Evolutionary conservation across 2,888 invertebrate genomes (phyloP), one percentile per base, ranked within the genome.

Genomic region (Buathra laborator): DNA sequence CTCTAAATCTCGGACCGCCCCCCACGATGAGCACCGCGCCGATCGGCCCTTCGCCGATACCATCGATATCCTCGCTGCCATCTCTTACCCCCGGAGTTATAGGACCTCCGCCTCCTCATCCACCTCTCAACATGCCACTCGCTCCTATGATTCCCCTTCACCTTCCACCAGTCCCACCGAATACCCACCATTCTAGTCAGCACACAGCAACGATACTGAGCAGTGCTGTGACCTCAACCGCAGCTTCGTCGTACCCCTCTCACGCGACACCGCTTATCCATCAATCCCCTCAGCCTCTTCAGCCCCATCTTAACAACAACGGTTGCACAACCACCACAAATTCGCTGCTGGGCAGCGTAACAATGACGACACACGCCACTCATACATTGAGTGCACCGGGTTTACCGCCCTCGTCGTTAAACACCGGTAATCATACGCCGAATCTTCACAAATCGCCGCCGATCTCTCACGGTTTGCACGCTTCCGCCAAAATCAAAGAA

Each of bases 241-340:
- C 84, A 79, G 84, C 87, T 59, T 83, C 87, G 29, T 68, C 82
- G 6, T 89, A 89, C 71, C 87, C 88, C 46, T n/a, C 81, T 4
- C 87, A 87, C 48, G 83, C 83, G 5, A 32, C 76, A 2, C 56
- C 74, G 10, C 59, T 66, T 29, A 72, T 84, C 12, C 86, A 85
- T 56, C 88, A 86, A n/a, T 78, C 81, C 24, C 87, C 70, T 4
- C 81, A 83, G 43, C 78, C 80, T 16, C 75, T 67, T 19, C 90
- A 75, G 87, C 87, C 85, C 87, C 81, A 87, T 85, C 87, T 72
- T 84, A 88, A 72, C 83, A 91, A 48, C 89, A 89, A 81, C 66
- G 94, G 93, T 93, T 95, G 94, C 93, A 94, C 95, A 93, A 93
- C 92, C 92, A 90, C 94, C 92, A 91, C 94, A 86, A 89, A 86